Percentiles rank a stretch among this genome's conserved stretches.
Evolutionary conservation across 2,113 vertebrate species (phyloP).

Genomic region (Smithornis capensis): DNA sequence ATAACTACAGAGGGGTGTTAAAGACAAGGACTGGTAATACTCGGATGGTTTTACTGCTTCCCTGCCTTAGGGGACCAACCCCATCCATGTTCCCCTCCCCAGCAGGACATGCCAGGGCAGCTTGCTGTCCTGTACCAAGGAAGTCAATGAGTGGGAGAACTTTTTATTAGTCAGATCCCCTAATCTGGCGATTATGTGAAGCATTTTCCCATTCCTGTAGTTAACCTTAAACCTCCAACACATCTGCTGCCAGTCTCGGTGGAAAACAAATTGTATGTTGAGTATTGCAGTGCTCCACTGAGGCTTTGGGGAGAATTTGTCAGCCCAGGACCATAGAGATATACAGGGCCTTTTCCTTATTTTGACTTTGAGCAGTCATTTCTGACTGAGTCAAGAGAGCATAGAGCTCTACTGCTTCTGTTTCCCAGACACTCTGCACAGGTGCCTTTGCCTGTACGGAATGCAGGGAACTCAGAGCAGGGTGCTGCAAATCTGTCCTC

Average conservation of each 20-base stretch:
- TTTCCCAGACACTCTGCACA: not conserved
- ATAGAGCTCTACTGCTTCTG: not conserved
- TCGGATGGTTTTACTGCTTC: not conserved
- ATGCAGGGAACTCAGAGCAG: not conserved
- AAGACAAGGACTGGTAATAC: no score
- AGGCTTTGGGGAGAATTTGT: not conserved
- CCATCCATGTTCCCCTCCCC: not conserved
- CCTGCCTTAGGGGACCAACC: not conserved
- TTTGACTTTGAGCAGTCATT: not conserved
- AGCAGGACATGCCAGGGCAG: fast-evolving
- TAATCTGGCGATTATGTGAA: not conserved
- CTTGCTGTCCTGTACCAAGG: not conserved
- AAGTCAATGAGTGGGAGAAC: not conserved
- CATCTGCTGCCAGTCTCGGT: not conserved
- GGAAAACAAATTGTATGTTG: not conserved
- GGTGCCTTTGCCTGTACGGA: fast-evolving
- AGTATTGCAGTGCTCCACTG: not conserved
- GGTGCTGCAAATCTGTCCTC: fast-evolving
- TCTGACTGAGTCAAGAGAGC: not conserved
- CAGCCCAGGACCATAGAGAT: not conserved
- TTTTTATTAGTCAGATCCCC: not conserved
- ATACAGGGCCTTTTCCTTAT: not conserved
- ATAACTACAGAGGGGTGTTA: fast-evolving
- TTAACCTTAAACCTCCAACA: not conserved
- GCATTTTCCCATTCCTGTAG: not conserved